These are phyloP conservation scores for Pyrochroa serraticornis DNA, from an alignment of 2,888 invertebrate species.

Conservation along the genomic window DNA sequence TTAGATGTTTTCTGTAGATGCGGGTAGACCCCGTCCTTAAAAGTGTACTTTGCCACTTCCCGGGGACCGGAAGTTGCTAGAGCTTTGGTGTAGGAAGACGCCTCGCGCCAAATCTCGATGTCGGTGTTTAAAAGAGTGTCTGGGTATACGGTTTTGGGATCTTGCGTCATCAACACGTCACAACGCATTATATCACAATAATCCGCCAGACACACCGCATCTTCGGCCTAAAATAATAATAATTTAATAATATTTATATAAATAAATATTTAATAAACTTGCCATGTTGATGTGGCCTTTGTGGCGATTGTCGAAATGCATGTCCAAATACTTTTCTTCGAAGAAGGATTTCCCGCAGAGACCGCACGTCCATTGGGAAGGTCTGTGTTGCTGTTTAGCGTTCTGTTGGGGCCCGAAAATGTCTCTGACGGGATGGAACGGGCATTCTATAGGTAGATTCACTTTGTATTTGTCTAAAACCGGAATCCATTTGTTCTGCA, in stretches of 20 bases:
- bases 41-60: conserved; percentile 55
- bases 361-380: conserved; percentile 90
- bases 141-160: conserved; percentile 69
- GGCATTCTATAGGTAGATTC: conserved; percentile 85
- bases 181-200: conserved; percentile 97
- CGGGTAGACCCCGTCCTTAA: conserved; percentile 46
- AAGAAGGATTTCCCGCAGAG: conserved; percentile 91
- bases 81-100: conserved; percentile 71
- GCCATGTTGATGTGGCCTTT: conserved; percentile 84
- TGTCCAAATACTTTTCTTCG: conserved; percentile 84
- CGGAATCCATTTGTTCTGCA: conserved; percentile 91
- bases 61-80: conserved; percentile 58
- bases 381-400: conserved; percentile 82
- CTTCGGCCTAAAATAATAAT: conserved; percentile 72
- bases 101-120: conserved; percentile 84
- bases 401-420: conserved; percentile 87
- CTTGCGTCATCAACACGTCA: conserved; percentile 81
- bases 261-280: conserved; percentile 4
- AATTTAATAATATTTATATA: neutral
- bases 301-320: conserved; percentile 89
- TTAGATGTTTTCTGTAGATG: conserved; percentile 38
- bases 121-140: conserved; percentile 72
- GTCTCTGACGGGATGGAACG: conserved; percentile 86
- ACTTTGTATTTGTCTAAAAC: conserved; percentile 88
- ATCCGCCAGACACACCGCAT: conserved; percentile 90